Conservation (phyloP, 2,888 invertebrate genomes). For the Epistrophella euchroma region DNA sequence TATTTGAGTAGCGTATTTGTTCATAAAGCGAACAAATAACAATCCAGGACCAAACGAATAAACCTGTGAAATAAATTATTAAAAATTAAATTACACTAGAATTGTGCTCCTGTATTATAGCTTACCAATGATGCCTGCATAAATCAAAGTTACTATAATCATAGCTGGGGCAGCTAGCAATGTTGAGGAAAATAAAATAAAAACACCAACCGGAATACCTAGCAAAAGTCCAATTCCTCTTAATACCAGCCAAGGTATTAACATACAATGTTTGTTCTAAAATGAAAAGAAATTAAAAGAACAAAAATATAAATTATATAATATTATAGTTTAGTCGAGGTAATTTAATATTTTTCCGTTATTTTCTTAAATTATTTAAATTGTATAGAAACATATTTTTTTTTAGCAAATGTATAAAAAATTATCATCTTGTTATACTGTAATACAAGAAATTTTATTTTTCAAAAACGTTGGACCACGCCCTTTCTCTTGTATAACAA, state of each 20-base stretch:
- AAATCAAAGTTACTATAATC: neutral
- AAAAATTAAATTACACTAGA: too few relatives aligned
- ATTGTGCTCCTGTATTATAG: too few relatives aligned
- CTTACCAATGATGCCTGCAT: neutral
- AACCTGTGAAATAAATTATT: neutral
- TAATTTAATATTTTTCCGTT: too few relatives aligned
- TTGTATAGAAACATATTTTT: too few relatives aligned
- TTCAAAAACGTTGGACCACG: too few relatives aligned
- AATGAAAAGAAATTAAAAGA: neutral
- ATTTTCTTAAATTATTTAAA: too few relatives aligned
- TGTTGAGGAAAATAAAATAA: neutral
- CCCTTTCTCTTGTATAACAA: too few relatives aligned
- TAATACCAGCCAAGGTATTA: slow-evolving; percentile 3
- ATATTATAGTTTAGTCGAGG: too few relatives aligned
- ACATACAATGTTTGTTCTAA: neutral
- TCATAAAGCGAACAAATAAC: neutral
- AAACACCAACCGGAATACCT: too few relatives aligned
- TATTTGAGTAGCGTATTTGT: neutral
- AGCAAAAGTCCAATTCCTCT: neutral
- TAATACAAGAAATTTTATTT: too few relatives aligned
- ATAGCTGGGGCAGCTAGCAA: neutral
- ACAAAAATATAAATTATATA: neutral
- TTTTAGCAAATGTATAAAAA: too few relatives aligned
- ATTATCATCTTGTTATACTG: too few relatives aligned
- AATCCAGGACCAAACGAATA: neutral